Evolutionary conservation across 2,888 invertebrate species (phyloP), one percentile per base, ranked within the genome.

Genomic region (Blera fallax): DNA sequence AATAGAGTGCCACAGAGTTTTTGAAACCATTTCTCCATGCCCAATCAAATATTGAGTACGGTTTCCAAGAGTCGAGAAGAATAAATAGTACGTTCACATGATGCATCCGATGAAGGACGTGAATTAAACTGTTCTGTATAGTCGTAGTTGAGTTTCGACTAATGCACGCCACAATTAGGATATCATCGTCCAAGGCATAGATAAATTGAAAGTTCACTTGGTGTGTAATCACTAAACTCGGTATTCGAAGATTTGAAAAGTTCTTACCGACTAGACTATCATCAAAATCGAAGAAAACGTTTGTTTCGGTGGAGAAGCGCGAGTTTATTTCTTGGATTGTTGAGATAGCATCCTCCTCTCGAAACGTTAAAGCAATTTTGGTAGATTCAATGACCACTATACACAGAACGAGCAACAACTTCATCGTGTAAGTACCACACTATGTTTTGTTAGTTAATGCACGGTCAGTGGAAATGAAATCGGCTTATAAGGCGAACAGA

Each of bases 21-120:
- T 45, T 65, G 34, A 21, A 76, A 10, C 77, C 77, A 48, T 69
- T 69, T 1, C 10, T 52, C 67, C 77, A 69, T 24, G 77, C 77
- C 67, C 77, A 67, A 1, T 50, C 43, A 24, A 77, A 69, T 58
- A 48, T 65, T 21, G 10, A 2, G 3, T 3, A 7, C 2, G 58
- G 60, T 43, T 69, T 32, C 3, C n/a, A 6, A 3, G 60, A 32
- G 50, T 52, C 67, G 14, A 60, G 14, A 21, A 77, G 29, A 6
- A 77, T 16, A 29, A 77, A 77, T 5, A 77, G 8, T 0, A 77
- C 10, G 14, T 69, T 77, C 14, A 60, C 60, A 27, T 77, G 52
- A 43, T 77, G 77, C 58, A 77, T 69, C 16, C 77, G 48, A 27
- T 69, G 69, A 2, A 77, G 52, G 10, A 69, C 43, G 21, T 60